Evolutionary conservation across 1,140 invertebrate genomes (phyloP).

Genomic region (Dolichoris vasculosae): DNA sequence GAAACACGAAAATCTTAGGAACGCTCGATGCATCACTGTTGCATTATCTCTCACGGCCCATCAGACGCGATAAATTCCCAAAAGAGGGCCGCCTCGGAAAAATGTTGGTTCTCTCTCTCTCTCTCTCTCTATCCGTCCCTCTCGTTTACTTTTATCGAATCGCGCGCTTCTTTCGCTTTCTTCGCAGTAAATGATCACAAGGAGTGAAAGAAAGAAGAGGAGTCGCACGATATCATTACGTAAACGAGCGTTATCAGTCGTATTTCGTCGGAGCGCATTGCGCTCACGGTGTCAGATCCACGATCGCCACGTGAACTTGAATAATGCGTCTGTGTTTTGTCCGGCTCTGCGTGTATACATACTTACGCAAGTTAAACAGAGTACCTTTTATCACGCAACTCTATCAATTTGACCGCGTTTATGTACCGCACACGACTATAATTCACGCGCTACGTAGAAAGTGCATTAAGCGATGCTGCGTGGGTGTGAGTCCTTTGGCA

Average conservation of each 20-base stretch:
- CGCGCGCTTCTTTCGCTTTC: neutral
- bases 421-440: neutral
- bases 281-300: neutral
- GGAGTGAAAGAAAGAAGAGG: neutral
- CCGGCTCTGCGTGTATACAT: neutral
- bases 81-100: slow-evolving; percentile 39
- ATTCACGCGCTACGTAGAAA: neutral
- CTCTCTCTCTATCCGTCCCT: neutral
- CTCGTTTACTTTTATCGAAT: slow-evolving; percentile 2
- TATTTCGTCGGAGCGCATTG: neutral
- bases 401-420: slow-evolving; percentile 41
- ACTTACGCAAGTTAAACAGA: neutral
- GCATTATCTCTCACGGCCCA: slow-evolving; percentile 36
- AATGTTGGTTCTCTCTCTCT: slow-evolving; percentile 2
- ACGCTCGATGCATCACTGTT: slow-evolving; percentile 40
- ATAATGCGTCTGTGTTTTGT: slow-evolving; percentile 1
- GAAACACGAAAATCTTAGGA: slow-evolving; percentile 27
- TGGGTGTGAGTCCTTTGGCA: slow-evolving; percentile 31
- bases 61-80: slow-evolving; percentile 46
- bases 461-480: neutral
- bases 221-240: slow-evolving; percentile 37
- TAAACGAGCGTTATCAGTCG: slow-evolving; percentile 32
- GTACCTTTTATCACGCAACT: slow-evolving; percentile 10
- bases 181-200: neutral
- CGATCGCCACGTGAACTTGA: slow-evolving; percentile 17